A percentile compares a stretch with the other conserved stretches of the same genome.
phyloP scores from a whole-genome alignment of 1,140 invertebrate genomes.

The Rhagoletis zephyria region DNA sequence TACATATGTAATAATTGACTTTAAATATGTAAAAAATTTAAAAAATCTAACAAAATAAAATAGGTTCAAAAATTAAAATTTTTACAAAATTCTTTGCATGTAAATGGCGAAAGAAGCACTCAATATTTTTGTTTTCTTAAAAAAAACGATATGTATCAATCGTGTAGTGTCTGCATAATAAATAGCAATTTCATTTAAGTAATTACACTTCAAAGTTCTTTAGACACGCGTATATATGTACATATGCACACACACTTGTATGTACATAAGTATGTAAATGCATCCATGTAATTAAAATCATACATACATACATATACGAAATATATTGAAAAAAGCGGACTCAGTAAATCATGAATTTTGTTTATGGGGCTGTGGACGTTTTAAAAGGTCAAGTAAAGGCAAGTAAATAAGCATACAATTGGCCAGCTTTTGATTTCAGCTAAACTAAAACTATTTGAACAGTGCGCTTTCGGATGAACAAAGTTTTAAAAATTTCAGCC shows the following conservation, averaged over 20 bases:
- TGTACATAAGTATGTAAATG: not conserved
- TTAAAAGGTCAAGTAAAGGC: not conserved
- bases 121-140: not conserved
- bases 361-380: not conserved
- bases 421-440: no score
- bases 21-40: not conserved
- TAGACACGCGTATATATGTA: constrained; percentile 18
- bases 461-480: no score
- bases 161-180: not conserved
- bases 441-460: no score
- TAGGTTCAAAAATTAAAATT: constrained; percentile 1
- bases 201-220: constrained; percentile 28
- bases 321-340: not conserved
- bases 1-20: not conserved
- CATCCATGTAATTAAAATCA: not conserved
- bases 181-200: not conserved
- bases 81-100: not conserved
- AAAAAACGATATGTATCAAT: not conserved
- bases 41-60: not conserved
- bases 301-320: constrained; percentile 11
- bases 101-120: not conserved
- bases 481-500: no score
- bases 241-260: not conserved
- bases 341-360: not conserved
- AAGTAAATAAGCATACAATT: not conserved